phyloP scores from a whole-genome alignment of 1,140 invertebrate genomes.

The Papilio aristodemus region DNA sequence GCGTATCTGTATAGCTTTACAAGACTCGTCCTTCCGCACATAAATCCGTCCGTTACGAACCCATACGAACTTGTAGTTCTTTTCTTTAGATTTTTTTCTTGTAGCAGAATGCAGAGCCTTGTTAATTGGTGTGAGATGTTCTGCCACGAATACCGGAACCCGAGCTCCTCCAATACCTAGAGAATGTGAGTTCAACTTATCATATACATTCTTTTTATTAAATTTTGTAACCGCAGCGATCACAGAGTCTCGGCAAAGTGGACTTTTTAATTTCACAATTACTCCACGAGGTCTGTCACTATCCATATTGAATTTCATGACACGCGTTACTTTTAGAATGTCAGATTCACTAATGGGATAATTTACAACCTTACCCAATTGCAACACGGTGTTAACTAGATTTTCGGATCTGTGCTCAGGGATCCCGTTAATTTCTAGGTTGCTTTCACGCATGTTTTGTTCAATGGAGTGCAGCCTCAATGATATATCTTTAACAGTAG shows the following conservation, averaged over 20 bases:
- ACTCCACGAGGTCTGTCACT: slow-evolving; percentile 29
- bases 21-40: neutral
- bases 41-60: neutral
- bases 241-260: slow-evolving; percentile 33
- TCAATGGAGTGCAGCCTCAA: too few relatives aligned
- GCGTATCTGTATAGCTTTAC: neutral
- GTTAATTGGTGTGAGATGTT: neutral
- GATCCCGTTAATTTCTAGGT: slow-evolving; percentile 38
- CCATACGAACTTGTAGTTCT: neutral
- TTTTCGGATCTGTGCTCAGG: slow-evolving; percentile 39
- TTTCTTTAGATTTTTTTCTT: neutral
- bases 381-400: slow-evolving; percentile 24
- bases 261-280: slow-evolving; percentile 33
- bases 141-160: neutral
- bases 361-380: slow-evolving; percentile 26
- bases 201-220: slow-evolving; percentile 27
- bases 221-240: slow-evolving; percentile 31
- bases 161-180: neutral
- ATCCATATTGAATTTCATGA: slow-evolving; percentile 10
- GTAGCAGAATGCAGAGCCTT: slow-evolving; percentile 17
- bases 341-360: slow-evolving; percentile 30
- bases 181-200: slow-evolving; percentile 35
- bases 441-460: neutral
- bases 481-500: too few relatives aligned
- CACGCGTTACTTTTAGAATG: slow-evolving; percentile 33